Evolutionary conservation across 2,888 invertebrate species (phyloP).

Genomic region (Galerucella nymphaeae): DNA sequence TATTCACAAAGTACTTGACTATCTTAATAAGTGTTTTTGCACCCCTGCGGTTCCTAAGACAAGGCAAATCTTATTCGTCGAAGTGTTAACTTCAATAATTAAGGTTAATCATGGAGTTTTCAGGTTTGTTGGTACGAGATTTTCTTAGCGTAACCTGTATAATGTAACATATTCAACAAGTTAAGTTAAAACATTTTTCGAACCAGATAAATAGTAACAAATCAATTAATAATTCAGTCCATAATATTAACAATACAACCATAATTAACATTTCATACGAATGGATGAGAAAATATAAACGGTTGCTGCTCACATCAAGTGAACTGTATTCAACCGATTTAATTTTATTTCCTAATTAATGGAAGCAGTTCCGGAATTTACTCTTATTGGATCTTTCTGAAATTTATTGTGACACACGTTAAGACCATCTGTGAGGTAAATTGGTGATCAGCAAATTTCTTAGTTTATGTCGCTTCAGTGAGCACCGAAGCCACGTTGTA

Average conservation of each 20-base stretch:
- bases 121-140: too few relatives aligned
- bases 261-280: neutral
- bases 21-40: neutral
- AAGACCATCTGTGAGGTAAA: conserved; percentile 62
- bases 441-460: conserved; percentile 61
- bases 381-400: conserved; percentile 54
- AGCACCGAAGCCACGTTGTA: conserved; percentile 57
- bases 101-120: too few relatives aligned
- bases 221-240: too few relatives aligned
- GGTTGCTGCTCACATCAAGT: conserved; percentile 4
- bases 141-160: too few relatives aligned
- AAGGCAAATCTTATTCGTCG: too few relatives aligned
- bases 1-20: neutral
- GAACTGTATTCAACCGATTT: conserved; percentile 13
- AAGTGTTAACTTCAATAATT: too few relatives aligned
- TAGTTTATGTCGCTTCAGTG: conserved; percentile 55
- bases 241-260: neutral
- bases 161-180: too few relatives aligned
- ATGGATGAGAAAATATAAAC: conserved; percentile 6
- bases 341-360: conserved; percentile 38
- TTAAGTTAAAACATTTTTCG: too few relatives aligned
- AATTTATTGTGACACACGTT: conserved; percentile 59
- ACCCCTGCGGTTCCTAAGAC: too few relatives aligned
- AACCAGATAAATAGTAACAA: too few relatives aligned
- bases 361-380: conserved; percentile 37